phyloP scores from a whole-genome alignment of 2,888 invertebrate species.

The Sarcophaga rosellei region DNA sequence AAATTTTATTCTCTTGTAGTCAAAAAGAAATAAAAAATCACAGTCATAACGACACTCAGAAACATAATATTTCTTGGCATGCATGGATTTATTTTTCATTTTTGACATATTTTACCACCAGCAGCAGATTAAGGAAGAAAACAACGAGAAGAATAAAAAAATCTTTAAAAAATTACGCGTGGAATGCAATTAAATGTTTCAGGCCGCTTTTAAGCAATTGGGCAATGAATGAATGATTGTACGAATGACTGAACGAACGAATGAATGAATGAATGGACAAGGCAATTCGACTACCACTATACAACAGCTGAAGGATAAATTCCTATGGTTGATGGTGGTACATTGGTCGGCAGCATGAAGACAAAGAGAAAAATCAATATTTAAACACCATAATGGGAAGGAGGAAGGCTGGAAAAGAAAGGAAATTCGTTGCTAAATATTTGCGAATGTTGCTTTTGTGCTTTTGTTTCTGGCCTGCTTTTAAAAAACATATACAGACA shows the following conservation, averaged over 20 bases:
- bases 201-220: background rate
- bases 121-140: no score
- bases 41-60: no score
- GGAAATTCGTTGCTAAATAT: background rate
- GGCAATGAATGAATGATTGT: background rate
- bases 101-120: no score
- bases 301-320: background rate
- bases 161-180: background rate
- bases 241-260: no score
- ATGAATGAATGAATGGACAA: background rate
- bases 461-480: background rate
- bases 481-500: slow-evolving; percentile 15
- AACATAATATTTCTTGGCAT: no score
- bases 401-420: background rate
- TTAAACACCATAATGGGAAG: background rate
- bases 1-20: no score
- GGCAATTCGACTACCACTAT: background rate
- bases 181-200: background rate
- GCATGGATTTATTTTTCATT: no score
- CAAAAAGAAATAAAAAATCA: no score
- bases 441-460: background rate
- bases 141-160: no score
- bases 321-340: no score
- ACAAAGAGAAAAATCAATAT: background rate
- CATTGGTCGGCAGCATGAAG: background rate